Evolutionary conservation across 1,140 invertebrate species (phyloP).

Genomic region (Brachionus rubens): DNA sequence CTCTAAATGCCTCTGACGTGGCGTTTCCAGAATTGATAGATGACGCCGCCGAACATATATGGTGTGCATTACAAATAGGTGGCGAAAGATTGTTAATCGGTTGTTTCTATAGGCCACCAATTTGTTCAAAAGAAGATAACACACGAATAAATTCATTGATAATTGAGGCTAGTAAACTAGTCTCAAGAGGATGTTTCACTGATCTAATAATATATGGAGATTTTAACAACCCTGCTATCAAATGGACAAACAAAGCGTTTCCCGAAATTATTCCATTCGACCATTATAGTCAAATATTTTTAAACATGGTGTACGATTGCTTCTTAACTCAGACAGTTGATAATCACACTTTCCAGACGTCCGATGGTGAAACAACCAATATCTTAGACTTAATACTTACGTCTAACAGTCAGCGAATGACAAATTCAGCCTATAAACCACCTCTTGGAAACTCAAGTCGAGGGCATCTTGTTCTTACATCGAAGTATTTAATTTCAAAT

Average conservation of each 20-base stretch:
- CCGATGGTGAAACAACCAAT: neutral
- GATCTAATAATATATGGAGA: neutral
- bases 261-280: neutral
- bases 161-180: neutral
- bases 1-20: neutral
- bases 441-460: neutral
- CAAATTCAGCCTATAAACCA: neutral
- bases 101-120: neutral
- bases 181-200: neutral
- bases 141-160: neutral
- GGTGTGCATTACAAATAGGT: neutral
- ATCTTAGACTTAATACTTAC: neutral
- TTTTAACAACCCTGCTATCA: neutral
- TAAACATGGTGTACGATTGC: neutral
- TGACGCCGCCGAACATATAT: neutral
- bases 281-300: neutral
- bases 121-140: neutral
- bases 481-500: neutral
- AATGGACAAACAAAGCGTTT: neutral
- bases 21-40: neutral
- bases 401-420: neutral
- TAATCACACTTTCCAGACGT: neutral
- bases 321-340: neutral
- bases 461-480: neutral
- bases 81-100: neutral